Base-by-base conservation (phyloP, 2,888 invertebrate genomes). In the Colostygia pectinataria region DNA sequence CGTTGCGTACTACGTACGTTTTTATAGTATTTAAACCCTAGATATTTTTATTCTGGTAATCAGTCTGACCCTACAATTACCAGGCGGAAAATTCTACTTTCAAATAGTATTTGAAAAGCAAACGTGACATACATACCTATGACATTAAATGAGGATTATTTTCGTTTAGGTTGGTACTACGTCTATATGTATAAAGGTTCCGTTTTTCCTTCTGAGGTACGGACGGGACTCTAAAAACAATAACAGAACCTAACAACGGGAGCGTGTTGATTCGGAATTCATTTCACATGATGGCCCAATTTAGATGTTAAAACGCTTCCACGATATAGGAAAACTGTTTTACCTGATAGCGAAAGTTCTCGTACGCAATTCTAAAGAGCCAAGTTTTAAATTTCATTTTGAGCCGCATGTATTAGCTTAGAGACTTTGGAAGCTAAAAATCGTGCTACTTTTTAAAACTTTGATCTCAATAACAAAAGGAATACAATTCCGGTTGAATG, bases 361-460 rank as follows among this genome's bases (percentile, higher is more conserved):
- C 14, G 18, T 13, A 29, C 40, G 23, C 45, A 46, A 6, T 37
- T 40, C 23, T 27, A 34, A 32, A 10, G 38, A 29, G 39, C 5
- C 5, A 40, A 53, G 29, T 53, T 53, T 40, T n/a, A 40, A 44
- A 44, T 44, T 47, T 40, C 32, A 27, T 43, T 48, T 36, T 36
- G 29, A 9, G 25, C 31, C 27, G 31, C 6, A 14, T n/a, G 5
- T 8, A 28, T 29, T 24, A 8, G 29, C 4, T 27, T 10, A 25
- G 28, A 8, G 20, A 14, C n/a, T 33, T 33, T 9, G 20, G 1
- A 6, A 31, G 24, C 14, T 32, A 14, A 24, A 32, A 18, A 2
- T 2, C 20, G 28, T 10, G 33, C 9, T 31, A 14, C 15, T 32
- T n/a, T 27, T 27, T 12, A 5, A 31, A 12, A 33, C 18, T 9